Evolutionary conservation across 2,888 invertebrate species (phyloP).

Genomic region (Herminia tarsipennalis): DNA sequence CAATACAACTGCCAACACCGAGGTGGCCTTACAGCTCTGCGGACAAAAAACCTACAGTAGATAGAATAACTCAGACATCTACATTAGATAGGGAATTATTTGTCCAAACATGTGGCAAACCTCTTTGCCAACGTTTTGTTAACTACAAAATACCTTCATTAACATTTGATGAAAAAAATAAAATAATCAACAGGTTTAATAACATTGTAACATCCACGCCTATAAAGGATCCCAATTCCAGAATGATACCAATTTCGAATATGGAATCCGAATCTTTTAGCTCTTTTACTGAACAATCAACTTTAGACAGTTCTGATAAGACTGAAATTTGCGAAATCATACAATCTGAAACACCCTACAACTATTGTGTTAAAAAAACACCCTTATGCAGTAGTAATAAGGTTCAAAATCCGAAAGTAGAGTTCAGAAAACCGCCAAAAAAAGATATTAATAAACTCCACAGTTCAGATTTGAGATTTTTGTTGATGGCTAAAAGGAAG

Average conservation of each 20-base stretch:
- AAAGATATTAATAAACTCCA: slow-evolving; percentile 22
- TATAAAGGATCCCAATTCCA: neutral
- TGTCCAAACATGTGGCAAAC: slow-evolving; percentile 28
- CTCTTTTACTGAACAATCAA: neutral
- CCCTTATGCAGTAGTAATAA: neutral
- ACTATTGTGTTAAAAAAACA: neutral
- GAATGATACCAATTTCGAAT: slow-evolving; percentile 17
- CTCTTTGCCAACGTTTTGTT: slow-evolving; percentile 41
- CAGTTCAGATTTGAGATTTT: slow-evolving; percentile 52
- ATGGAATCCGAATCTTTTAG: neutral
- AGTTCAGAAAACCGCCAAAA: neutral
- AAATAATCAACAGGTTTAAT: neutral
- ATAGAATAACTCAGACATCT: slow-evolving; percentile 20
- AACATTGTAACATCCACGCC: slow-evolving; percentile 16
- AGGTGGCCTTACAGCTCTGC: slow-evolving; percentile 15
- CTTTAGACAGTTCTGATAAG: slow-evolving; percentile 3
- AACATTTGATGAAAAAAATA: slow-evolving; percentile 13
- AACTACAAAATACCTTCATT: slow-evolving; percentile 19
- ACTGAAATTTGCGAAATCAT: slow-evolving; percentile 11
- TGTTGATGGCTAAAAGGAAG: slow-evolving; percentile 50
- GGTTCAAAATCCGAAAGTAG: neutral
- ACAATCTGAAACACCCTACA: neutral
- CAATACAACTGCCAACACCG: slow-evolving; percentile 39
- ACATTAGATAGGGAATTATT: slow-evolving; percentile 12
- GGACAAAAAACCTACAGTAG: slow-evolving; percentile 8